These are phyloP conservation scores for Batillaria attramentaria DNA, from an alignment of 1,140 invertebrate genomes.

Conservation along the genomic window DNA sequence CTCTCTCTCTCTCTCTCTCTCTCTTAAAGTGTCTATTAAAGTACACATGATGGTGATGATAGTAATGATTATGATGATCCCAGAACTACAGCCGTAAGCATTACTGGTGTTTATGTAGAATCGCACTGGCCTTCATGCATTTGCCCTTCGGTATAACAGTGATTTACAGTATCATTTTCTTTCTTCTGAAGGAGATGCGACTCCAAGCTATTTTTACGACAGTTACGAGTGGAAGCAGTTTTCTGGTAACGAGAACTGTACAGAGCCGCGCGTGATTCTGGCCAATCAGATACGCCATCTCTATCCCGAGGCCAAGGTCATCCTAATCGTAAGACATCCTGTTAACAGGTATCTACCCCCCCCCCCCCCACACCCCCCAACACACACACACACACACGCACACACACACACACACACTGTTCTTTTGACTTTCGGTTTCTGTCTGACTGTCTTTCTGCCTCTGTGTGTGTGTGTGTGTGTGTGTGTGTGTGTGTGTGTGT, in stretches of 20 bases:
- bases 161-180: too few species aligned
- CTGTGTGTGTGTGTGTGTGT: not conserved
- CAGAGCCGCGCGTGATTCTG: constrained; percentile 33
- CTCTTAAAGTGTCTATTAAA: too few species aligned
- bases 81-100: too few species aligned
- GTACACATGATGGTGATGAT: too few species aligned
- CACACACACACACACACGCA: too few species aligned
- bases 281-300: constrained; percentile 46
- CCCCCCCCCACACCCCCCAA: too few species aligned
- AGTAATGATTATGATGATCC: too few species aligned
- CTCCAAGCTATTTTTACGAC: constrained; percentile 44
- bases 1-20: too few species aligned
- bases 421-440: not conserved
- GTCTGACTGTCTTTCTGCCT: constrained; percentile 8
- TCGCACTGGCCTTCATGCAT: too few species aligned
- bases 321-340: constrained; percentile 47
- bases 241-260: constrained; percentile 31
- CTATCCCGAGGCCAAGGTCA: constrained; percentile 44
- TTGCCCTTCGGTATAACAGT: too few species aligned
- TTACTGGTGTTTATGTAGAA: too few species aligned
- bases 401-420: too few species aligned
- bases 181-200: constrained; percentile 52
- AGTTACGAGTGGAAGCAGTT: constrained; percentile 31
- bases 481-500: not conserved
- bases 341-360: constrained; percentile 40